phyloP scores from a whole-genome alignment of 1,140 invertebrate genomes.

The Phymorhynchus buccinoides region DNA sequence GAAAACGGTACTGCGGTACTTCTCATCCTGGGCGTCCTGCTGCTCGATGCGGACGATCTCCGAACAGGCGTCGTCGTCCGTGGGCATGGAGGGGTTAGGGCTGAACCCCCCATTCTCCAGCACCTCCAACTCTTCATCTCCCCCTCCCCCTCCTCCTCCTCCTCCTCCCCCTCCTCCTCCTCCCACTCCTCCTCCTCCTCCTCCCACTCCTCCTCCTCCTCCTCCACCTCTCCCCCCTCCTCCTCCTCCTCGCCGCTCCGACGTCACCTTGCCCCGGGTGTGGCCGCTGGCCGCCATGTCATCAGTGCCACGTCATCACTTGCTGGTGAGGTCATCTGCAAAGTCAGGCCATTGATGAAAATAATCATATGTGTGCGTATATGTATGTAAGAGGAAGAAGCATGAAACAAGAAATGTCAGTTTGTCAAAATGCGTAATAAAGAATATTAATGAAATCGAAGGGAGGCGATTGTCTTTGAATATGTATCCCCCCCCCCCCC shows the following conservation, averaged over 20 bases:
- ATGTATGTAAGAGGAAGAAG: too few species aligned
- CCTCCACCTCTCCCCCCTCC: neutral
- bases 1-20: constrained; percentile 52
- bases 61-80: constrained; percentile 64
- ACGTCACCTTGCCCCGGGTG: constrained; percentile 57
- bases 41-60: constrained; percentile 71
- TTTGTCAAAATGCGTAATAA: too few species aligned
- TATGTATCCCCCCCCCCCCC: too few species aligned
- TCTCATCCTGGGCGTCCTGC: constrained; percentile 47
- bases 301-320: constrained; percentile 22
- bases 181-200: too few species aligned
- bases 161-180: neutral
- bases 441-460: too few species aligned
- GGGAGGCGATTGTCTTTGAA: too few species aligned
- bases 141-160: constrained; percentile 18
- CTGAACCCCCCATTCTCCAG: constrained; percentile 69
- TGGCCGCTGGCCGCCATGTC: constrained; percentile 59
- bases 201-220: neutral
- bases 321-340: constrained; percentile 32
- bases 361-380: too few species aligned
- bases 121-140: constrained; percentile 62
- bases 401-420: too few species aligned
- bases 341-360: neutral
- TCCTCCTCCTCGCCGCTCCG: too few species aligned
- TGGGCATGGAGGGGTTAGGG: constrained; percentile 62